These are phyloP conservation scores for Volucella zonaria DNA, from an alignment of 2,888 invertebrate genomes.

Conservation along the genomic window DNA sequence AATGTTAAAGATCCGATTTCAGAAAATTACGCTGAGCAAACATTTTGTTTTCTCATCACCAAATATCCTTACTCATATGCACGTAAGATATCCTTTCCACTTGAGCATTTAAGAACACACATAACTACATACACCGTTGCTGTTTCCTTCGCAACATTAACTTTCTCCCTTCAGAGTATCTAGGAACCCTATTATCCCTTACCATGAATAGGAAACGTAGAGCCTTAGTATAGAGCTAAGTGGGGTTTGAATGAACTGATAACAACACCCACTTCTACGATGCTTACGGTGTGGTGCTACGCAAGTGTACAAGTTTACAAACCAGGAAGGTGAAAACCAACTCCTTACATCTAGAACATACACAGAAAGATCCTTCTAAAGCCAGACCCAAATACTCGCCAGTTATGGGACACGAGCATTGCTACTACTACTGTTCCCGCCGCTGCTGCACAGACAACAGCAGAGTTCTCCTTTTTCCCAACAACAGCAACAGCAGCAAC, in stretches of 20 bases:
- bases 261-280: conserved; percentile 46
- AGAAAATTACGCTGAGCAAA: conserved; percentile 36
- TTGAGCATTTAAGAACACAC: neutral
- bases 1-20: neutral
- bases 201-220: conserved; percentile 43
- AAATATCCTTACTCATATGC: too few relatives aligned
- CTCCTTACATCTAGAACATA: conserved; percentile 47
- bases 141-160: conserved; percentile 32
- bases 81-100: too few relatives aligned
- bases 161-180: neutral
- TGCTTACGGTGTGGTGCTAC: conserved; percentile 36
- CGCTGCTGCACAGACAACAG: conserved; percentile 44
- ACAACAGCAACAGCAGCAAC: conserved; percentile 13
- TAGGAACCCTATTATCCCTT: conserved; percentile 8
- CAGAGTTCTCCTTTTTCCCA: neutral
- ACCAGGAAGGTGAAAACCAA: conserved; percentile 57
- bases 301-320: conserved; percentile 10
- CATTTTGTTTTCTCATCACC: conserved; percentile 29
- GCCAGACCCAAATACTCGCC: conserved; percentile 25
- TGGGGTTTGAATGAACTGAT: conserved; percentile 66
- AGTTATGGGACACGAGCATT: neutral
- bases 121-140: neutral
- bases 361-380: conserved; percentile 44
- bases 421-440: neutral
- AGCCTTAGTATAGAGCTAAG: conserved; percentile 57